Conservation (phyloP, 2,797 vertebrate species). For the Anabas testudineus region DNA sequence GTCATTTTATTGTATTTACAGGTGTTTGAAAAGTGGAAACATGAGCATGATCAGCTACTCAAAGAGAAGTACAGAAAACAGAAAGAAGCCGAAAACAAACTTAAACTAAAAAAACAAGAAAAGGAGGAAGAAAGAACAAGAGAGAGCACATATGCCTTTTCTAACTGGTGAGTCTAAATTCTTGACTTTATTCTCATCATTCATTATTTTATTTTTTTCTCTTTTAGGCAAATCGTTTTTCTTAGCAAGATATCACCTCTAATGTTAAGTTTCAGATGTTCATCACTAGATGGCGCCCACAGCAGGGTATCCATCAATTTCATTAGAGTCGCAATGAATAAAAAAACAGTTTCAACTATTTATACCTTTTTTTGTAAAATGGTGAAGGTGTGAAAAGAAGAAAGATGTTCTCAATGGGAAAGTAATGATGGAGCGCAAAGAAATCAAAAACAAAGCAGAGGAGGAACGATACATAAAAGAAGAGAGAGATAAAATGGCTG, state of each 20-base stretch:
- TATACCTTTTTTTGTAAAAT: constrained; percentile 3
- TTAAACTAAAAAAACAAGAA: constrained; percentile 84
- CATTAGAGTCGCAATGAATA: not conserved
- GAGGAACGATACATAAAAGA: constrained; percentile 86
- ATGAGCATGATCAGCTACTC: constrained; percentile 83
- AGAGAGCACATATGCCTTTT: constrained; percentile 85
- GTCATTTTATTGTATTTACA: constrained; percentile 61
- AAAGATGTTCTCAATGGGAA: constrained; percentile 85
- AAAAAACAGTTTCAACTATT: not conserved
- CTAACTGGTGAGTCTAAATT: constrained; percentile 86
- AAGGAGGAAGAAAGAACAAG: constrained; percentile 85
- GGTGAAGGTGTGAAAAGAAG: constrained; percentile 89
- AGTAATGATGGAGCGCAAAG: constrained; percentile 74
- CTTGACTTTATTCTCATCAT: not conserved
- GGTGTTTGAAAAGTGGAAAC: constrained; percentile 96
- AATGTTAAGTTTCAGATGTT: not conserved
- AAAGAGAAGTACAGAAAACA: constrained; percentile 85
- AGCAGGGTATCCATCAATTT: not conserved
- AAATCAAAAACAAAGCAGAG: constrained; percentile 81
- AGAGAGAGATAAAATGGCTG: constrained; percentile 87
- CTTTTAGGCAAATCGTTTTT: not conserved
- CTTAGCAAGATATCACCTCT: not conserved
- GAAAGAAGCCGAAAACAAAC: constrained; percentile 83
- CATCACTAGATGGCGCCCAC: constrained; percentile 54
- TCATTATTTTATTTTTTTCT: not conserved